Evolutionary conservation across 2,888 invertebrate species (phyloP).

Genomic region (Tortricodes alternella): DNA sequence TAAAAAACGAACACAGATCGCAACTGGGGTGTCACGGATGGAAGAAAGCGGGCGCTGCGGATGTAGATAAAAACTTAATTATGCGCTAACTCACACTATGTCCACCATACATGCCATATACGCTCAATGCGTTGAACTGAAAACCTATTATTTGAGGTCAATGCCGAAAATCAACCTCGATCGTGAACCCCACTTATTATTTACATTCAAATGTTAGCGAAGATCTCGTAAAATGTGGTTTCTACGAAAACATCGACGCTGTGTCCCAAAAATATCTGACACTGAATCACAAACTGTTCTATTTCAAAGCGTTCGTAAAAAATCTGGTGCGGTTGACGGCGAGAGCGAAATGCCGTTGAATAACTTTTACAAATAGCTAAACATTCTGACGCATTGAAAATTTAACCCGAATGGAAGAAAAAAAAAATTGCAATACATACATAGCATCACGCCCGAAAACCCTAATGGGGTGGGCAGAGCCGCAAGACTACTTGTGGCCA

Average conservation of each 20-base stretch:
- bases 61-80: slow-evolving; percentile 39
- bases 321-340: slow-evolving; percentile 19
- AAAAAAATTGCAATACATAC: no score
- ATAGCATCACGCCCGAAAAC: no score
- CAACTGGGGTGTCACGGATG: slow-evolving; percentile 72
- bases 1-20: slow-evolving; percentile 64
- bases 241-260: slow-evolving; percentile 43
- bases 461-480: no score
- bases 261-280: slow-evolving; percentile 56
- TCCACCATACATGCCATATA: slow-evolving; percentile 10
- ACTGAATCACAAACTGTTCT: slow-evolving; percentile 50
- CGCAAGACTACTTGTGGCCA: no score
- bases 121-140: not conserved
- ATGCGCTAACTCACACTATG: slow-evolving; percentile 21
- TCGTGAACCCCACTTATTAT: slow-evolving; percentile 18
- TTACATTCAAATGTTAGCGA: slow-evolving; percentile 7
- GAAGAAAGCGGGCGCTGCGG: slow-evolving; percentile 64
- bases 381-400: no score
- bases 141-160: slow-evolving; percentile 16
- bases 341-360: slow-evolving; percentile 3
- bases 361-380: slow-evolving; percentile 5
- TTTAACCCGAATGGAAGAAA: no score
- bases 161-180: slow-evolving; percentile 23
- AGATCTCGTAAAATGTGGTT: slow-evolving; percentile 23
- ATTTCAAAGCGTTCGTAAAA: slow-evolving; percentile 38